phyloP scores from a whole-genome alignment of 2,888 invertebrate species.

The Pristionchus fissidentatus region DNA sequence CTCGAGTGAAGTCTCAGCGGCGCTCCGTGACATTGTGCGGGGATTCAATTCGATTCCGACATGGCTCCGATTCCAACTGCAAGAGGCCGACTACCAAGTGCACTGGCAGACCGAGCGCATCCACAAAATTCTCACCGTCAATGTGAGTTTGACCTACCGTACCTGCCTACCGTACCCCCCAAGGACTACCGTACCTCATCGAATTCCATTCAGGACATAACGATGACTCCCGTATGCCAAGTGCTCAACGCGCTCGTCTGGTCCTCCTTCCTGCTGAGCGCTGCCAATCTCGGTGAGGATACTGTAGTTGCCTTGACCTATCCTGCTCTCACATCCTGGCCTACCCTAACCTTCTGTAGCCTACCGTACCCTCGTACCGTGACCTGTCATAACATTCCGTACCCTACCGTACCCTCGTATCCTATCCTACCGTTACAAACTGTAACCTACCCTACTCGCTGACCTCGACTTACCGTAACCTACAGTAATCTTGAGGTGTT shows the following conservation, averaged over 20 bases:
- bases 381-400: too few species aligned
- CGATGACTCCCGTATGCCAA: constrained; percentile 16
- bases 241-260: background rate
- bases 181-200: background rate
- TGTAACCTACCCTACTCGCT: too few species aligned
- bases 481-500: background rate
- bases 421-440: too few species aligned
- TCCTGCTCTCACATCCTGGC: too few species aligned
- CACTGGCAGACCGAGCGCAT: background rate
- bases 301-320: too few species aligned
- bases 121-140: constrained; percentile 1
- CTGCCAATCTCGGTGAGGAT: constrained; percentile 21
- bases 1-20: background rate
- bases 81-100: constrained; percentile 4
- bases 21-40: background rate
- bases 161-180: background rate
- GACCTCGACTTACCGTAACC: background rate
- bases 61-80: background rate
- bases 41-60: background rate
- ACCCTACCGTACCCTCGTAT: too few species aligned
- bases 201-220: background rate
- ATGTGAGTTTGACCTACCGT: background rate
- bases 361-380: background rate
- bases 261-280: background rate
- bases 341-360: too few species aligned